A percentile compares a stretch with the other conserved stretches of the same genome.
Conservation (phyloP, 2,888 invertebrate species). For the Macrosoma leucophasiata region DNA sequence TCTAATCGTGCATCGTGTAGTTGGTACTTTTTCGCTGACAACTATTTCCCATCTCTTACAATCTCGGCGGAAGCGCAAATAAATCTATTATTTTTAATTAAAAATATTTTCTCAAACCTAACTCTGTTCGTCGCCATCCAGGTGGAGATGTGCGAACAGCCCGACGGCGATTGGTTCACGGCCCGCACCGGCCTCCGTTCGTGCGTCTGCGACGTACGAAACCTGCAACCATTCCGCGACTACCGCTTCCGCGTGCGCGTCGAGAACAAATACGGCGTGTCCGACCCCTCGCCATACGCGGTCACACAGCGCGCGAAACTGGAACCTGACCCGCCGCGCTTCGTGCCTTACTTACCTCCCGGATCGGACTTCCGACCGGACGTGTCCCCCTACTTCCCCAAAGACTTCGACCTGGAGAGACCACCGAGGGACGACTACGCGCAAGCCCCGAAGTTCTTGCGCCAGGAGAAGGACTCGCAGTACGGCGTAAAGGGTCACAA, state of each 20-base stretch:
- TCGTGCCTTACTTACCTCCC: slow-evolving; percentile 85
- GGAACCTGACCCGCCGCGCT: slow-evolving; percentile 86
- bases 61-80: too few species aligned
- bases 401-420: slow-evolving; percentile 93
- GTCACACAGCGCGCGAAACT: slow-evolving; percentile 86
- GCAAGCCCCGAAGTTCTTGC: slow-evolving; percentile 90
- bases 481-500: slow-evolving; percentile 96
- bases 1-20: too few species aligned
- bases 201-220: slow-evolving; percentile 91
- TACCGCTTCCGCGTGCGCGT: slow-evolving; percentile 97
- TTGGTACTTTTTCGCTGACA: too few species aligned
- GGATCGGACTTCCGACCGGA: slow-evolving; percentile 90
- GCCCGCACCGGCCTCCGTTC: slow-evolving; percentile 89
- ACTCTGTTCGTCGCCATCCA: slow-evolving; percentile 28
- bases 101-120: too few species aligned
- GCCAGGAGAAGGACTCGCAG: slow-evolving; percentile 89
- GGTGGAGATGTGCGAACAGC: slow-evolving; percentile 94
- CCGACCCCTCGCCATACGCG: slow-evolving; percentile 96
- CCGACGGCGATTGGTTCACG: slow-evolving; percentile 95
- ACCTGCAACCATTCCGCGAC: slow-evolving; percentile 93
- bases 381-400: slow-evolving; percentile 91
- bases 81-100: not conserved
- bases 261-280: slow-evolving; percentile 96
- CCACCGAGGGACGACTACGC: slow-evolving; percentile 90
- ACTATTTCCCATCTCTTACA: too few species aligned